Evolutionary conservation across 1,140 invertebrate species (phyloP), one percentile per base, ranked within the genome.

Genomic region (Delia radicum): DNA sequence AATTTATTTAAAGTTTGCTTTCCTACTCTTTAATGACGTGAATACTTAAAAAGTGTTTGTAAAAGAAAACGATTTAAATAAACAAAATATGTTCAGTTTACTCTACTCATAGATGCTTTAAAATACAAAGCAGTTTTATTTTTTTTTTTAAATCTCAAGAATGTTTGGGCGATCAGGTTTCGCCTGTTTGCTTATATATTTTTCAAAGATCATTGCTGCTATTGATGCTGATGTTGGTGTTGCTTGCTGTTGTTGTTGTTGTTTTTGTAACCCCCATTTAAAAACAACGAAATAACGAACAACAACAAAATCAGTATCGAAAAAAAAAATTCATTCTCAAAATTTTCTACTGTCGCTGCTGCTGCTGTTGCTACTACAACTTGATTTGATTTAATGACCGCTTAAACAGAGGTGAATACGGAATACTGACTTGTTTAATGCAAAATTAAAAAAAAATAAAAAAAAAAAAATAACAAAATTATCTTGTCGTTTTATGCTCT

Each of bases 141-240:
- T n/a, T n/a, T n/a, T n/a, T n/a, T n/a, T n/a, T n/a, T n/a, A 76
- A 75, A 84, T 82, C 77, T 79, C 48, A 84, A 84, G 82, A 84
- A 84, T 84, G 82, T 80, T 84, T 84, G 82, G 82, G 82, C 82
- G 82, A 84, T 82, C 82, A 82, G 82, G 82, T 84, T 84, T 84
- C 81, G 83, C 82, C 83, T 83, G 81, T 83, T 83, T 76, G 78
- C 73, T 75, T 55, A 0, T 21, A 8, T n/a, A 18, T 55, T 55
- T 55, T 31, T 24, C 21, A 72, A n/a, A n/a, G n/a, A n/a, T n/a
- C n/a, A n/a, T 15, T 10, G n/a, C n/a, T n/a, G n/a, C n/a, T n/a
- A n/a, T n/a, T n/a, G 10, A 4, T 21, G 18, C 42, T 2, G n/a
- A 55, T 21, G 46, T 55, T 21, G 46, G 13, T 48, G 46, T 48